phyloP scores from a whole-genome alignment of 2,113 vertebrate species.

The Tenebrosternarchus preto region DNA sequence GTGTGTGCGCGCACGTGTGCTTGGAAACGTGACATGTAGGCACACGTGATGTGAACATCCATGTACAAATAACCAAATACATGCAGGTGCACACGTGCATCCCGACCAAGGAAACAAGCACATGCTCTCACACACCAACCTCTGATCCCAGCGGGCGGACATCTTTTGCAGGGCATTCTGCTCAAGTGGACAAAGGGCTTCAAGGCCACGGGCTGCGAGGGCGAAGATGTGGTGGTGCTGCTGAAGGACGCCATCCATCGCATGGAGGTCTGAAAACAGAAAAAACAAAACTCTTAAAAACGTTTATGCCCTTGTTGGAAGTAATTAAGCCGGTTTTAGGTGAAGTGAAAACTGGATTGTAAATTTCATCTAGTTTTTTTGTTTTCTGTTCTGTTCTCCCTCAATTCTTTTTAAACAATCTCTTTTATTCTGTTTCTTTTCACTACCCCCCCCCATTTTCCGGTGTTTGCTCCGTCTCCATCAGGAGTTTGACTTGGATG shows the following conservation, averaged over 20 bases:
- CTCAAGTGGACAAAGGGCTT: conserved; percentile 98
- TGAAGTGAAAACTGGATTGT: no score
- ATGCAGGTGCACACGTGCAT: no score
- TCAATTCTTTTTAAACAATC: neutral
- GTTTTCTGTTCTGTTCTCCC: neutral
- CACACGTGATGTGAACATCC: no score
- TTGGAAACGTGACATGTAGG: no score
- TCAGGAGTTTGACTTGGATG: conserved; percentile 92
- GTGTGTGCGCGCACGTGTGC: no score
- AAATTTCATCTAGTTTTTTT: neutral
- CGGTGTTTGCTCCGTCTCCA: neutral
- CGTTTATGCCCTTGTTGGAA: no score
- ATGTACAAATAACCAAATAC: no score
- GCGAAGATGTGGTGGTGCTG: conserved; percentile 85
- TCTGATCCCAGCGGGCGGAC: neutral
- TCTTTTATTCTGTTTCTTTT: neutral
- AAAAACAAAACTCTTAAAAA: no score
- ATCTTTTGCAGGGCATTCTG: conserved; percentile 81
- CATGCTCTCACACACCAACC: neutral
- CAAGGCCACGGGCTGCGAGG: conserved; percentile 89
- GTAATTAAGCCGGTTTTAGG: no score
- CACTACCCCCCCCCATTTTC: no score
- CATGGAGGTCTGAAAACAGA: conserved; percentile 81
- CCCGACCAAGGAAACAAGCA: neutral
- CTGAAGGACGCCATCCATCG: conserved; percentile 90